These are phyloP conservation scores for Pocota personata DNA, from an alignment of 2,888 invertebrate genomes.

Conservation along the genomic window DNA sequence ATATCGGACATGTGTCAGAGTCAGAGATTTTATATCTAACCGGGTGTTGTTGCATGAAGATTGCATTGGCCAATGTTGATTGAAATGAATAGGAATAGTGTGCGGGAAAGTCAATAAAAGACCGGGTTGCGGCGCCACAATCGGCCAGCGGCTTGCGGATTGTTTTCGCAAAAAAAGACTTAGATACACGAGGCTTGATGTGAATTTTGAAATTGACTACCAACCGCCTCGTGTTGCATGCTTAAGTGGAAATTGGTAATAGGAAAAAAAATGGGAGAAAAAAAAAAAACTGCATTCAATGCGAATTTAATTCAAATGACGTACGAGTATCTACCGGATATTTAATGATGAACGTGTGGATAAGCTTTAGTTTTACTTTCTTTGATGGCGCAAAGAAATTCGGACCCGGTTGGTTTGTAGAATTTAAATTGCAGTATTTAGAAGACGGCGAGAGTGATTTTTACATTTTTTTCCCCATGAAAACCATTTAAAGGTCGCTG, in stretches of 20 bases:
- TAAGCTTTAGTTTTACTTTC: constrained; percentile 54
- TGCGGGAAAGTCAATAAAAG: constrained; percentile 54
- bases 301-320: neutral
- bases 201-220: constrained; percentile 57
- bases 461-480: neutral
- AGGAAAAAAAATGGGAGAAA: neutral
- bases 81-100: constrained; percentile 27
- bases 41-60: constrained; percentile 24
- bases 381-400: constrained; percentile 10
- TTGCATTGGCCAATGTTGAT: constrained; percentile 23
- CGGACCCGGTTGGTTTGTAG: constrained; percentile 12
- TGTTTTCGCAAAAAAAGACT: constrained; percentile 46
- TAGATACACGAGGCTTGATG: constrained; percentile 4
- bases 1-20: constrained; percentile 42
- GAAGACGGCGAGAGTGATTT: constrained; percentile 17
- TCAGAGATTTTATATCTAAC: constrained; percentile 30
- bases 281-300: constrained; percentile 7
- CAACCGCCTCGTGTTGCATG: constrained; percentile 19
- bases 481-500: constrained; percentile 10
- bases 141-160: constrained; percentile 3
- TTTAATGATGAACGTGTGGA: constrained; percentile 11
- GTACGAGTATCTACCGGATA: constrained; percentile 42
- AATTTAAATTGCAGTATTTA: constrained; percentile 41
- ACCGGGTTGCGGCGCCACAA: constrained; percentile 21
- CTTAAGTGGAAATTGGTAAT: constrained; percentile 22